Conservation (phyloP, 2,113 vertebrate genomes). For the Oncorhynchus clarkii region DNA sequence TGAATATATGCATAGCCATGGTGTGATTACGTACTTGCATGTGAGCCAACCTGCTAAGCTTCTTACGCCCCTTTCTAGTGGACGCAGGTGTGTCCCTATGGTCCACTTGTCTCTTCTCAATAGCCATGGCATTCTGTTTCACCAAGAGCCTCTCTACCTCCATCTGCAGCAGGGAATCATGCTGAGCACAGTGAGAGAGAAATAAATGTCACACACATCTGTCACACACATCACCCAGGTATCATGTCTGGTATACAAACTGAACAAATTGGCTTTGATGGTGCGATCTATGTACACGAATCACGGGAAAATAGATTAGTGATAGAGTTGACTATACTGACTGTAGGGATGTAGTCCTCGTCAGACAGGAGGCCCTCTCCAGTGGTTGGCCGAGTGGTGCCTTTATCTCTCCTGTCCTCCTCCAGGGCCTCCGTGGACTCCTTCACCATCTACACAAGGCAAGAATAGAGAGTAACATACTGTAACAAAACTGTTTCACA, state of each 20-base stretch:
- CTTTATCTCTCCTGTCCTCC: constrained; percentile 35
- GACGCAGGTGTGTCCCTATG: constrained; percentile 20
- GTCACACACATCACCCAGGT: not conserved
- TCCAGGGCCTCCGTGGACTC: constrained; percentile 54
- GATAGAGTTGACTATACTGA: not conserved
- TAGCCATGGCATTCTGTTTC: constrained; percentile 52
- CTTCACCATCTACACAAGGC: constrained; percentile 57
- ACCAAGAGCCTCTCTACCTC: constrained; percentile 74
- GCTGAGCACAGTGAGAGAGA: constrained; percentile 45
- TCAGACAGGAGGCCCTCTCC: constrained; percentile 4
- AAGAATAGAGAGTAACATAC: not conserved
- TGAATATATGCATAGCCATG: not conserved
- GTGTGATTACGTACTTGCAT: not conserved
- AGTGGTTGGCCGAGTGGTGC: constrained; percentile 2
- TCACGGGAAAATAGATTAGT: no score
- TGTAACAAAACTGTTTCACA: no score
- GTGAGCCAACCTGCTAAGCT: constrained; percentile 66
- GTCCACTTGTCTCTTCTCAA: constrained; percentile 17
- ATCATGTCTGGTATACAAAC: no score
- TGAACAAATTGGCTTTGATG: no score
- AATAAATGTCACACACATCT: not conserved
- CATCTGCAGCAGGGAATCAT: constrained; percentile 70
- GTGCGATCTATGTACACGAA: no score
- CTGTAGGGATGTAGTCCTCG: constrained; percentile 13
- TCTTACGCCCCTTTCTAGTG: constrained; percentile 36